Base-by-base conservation (phyloP, 2,888 invertebrate species). In the Allygus modestus region DNA sequence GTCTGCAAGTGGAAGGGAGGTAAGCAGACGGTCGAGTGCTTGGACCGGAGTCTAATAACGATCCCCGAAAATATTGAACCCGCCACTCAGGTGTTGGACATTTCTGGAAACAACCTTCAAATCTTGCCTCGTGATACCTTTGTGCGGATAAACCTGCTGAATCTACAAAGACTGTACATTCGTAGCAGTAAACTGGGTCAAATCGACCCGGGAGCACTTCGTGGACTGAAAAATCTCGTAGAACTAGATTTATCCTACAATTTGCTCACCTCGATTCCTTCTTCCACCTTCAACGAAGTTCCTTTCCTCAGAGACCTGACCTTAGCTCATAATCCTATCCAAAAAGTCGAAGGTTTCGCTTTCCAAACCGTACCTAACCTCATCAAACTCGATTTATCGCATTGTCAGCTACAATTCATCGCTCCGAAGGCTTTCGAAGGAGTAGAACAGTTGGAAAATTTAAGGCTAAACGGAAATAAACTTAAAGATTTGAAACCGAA, bases 1-100 rank as follows among this genome's bases (percentile, higher is more conserved):
- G 93, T 94, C 89, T 98, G 98, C 92, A 97, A 97, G 91, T 98
- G 98, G 98, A 97, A 97, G 91, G 95, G 96, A 89, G 97, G 97
- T 88, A 98, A 98, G 91, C 96, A 97, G 90, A 97, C 97, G 81
- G 97, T 97, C 86, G 97, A 97, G 91, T 98, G 98, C 91, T 94
- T 95, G 89, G 95, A 96, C 90, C 94, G 95, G 85, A 94, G 94
- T 85, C 93, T 98, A 87, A 96, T 96, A 89, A 94, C 95, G 84
- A 95, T 98, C 87, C 98, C 98, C 73, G 95, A 96, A 88, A 94
- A 94, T 89, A 95, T 97, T 87, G 97, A 97, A 90, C 94, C 96
- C 61, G 96, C 95, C 88, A 97, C 97, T 46, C 98, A 98, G 92
- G 97, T 98, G 88, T 92, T 98, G 89, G 97, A 97, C 91, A 93